Evolutionary conservation across 2,797 vertebrate genomes (phyloP).

Genomic region (Florisuga fusca): DNA sequence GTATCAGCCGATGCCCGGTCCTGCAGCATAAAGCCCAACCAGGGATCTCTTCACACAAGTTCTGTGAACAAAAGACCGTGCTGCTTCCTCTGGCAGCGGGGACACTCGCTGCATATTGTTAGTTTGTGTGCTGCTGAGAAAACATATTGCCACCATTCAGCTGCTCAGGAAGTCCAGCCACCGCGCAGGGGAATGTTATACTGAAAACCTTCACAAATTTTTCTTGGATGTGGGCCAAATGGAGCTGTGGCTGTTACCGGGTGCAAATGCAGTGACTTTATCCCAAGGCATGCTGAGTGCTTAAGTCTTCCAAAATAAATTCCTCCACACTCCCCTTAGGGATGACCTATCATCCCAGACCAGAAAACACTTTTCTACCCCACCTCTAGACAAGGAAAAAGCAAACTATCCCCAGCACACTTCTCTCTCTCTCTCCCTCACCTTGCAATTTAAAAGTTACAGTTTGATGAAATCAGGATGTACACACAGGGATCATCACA

Average conservation of each 20-base stretch:
- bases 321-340: slow-evolving; percentile 18
- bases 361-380: background rate
- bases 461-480: background rate
- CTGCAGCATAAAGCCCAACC: background rate
- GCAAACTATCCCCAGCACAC: background rate
- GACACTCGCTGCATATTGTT: background rate
- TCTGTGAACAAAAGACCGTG: slow-evolving; percentile 17
- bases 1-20: background rate
- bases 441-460: background rate
- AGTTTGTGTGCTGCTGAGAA: background rate
- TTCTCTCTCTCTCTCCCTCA: background rate
- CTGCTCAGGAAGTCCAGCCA: background rate
- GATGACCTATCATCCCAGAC: slow-evolving; percentile 34
- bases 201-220: background rate
- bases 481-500: background rate
- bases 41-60: background rate
- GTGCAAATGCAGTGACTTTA: slow-evolving; percentile 10
- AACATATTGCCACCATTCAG: background rate
- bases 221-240: background rate
- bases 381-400: background rate
- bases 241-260: slow-evolving; percentile 15
- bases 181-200: background rate
- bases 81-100: background rate
- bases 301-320: slow-evolving; percentile 35
- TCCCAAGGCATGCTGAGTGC: background rate